Evolutionary conservation across 2,797 vertebrate species (phyloP).

Genomic region (Takifugu rubripes): DNA sequence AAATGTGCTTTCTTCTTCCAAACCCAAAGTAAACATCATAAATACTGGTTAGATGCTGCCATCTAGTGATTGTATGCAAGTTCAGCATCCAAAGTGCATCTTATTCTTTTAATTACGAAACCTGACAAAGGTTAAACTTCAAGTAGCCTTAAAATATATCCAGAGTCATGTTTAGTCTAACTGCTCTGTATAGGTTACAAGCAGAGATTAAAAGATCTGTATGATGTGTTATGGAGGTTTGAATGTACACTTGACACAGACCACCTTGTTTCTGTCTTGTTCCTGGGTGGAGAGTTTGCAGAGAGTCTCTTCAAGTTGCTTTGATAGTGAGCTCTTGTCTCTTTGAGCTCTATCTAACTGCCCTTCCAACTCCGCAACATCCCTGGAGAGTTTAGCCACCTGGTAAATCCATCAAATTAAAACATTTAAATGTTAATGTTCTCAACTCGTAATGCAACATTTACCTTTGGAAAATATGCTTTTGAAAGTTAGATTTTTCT

Average conservation of each 20-base stretch:
- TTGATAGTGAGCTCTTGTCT: slow-evolving; percentile 79
- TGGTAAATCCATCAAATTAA: slow-evolving; percentile 39
- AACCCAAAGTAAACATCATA: neutral
- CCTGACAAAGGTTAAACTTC: neutral
- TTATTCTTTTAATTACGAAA: neutral
- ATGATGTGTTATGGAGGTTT: neutral
- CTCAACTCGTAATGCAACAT: too few relatives aligned
- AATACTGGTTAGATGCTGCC: slow-evolving; percentile 49
- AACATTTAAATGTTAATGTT: neutral
- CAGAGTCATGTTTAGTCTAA: neutral
- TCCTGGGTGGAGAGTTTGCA: slow-evolving; percentile 76
- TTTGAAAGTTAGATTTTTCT: too few relatives aligned
- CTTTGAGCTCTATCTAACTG: slow-evolving; percentile 78
- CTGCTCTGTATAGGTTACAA: neutral
- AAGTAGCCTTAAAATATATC: neutral
- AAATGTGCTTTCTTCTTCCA: neutral
- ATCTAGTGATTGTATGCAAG: slow-evolving; percentile 55
- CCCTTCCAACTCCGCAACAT: slow-evolving; percentile 78
- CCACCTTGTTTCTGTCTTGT: slow-evolving; percentile 82
- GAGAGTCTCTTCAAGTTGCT: slow-evolving; percentile 82
- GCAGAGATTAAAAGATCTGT: neutral
- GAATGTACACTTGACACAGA: neutral
- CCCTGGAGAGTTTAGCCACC: slow-evolving; percentile 81
- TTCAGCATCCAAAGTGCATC: neutral
- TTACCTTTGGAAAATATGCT: neutral